Evolutionary conservation across 2,113 vertebrate species (phyloP).

Genomic region (Pangasianodon hypophthalmus): DNA sequence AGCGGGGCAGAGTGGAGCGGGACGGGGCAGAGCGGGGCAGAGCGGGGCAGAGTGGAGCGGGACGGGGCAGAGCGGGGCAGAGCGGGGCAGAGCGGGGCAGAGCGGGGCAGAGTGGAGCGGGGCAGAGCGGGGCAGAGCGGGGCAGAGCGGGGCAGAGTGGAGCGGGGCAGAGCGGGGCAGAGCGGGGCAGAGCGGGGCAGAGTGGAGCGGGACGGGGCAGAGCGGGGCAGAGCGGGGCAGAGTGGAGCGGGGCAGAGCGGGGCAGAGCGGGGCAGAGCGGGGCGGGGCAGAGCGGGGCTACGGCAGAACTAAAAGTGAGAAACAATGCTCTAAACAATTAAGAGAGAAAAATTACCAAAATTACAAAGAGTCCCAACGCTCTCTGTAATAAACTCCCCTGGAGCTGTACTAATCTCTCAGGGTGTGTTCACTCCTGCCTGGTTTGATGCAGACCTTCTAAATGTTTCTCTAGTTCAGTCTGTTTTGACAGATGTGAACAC

Average conservation of each 20-base stretch:
- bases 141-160: background rate
- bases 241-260: too few species aligned
- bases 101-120: background rate
- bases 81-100: background rate
- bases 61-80: too few species aligned
- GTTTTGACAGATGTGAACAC: background rate
- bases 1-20: background rate
- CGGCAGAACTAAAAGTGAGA: background rate
- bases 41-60: background rate
- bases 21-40: background rate
- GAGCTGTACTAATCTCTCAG: background rate
- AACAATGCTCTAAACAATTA: background rate
- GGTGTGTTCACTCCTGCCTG: background rate
- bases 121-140: too few species aligned
- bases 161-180: too few species aligned
- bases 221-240: too few species aligned
- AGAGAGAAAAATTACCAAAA: background rate
- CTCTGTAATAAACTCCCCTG: background rate
- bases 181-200: too few species aligned
- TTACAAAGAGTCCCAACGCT: background rate
- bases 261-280: background rate
- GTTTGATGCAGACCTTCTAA: background rate
- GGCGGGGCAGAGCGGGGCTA: background rate
- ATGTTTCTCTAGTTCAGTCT: background rate
- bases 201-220: too few species aligned